Percentiles rank a stretch among this genome's conserved stretches.
These are phyloP conservation scores for Drosophila neonasuta DNA, from an alignment of 2,888 invertebrate genomes.

Conservation along the genomic window DNA sequence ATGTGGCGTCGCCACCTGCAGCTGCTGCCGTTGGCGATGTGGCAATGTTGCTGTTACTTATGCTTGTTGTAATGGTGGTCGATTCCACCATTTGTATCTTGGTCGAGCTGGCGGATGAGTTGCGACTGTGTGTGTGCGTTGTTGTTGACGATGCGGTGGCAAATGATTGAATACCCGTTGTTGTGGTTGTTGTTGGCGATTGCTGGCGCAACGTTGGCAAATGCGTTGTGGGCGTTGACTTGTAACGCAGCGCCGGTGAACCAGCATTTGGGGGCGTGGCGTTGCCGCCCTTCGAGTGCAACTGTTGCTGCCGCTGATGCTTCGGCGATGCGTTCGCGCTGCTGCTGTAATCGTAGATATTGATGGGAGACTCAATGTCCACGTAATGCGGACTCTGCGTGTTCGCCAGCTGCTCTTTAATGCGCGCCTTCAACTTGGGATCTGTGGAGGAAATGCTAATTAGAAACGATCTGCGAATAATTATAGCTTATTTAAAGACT, in stretches of 20 bases:
- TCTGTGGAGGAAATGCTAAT: constrained; percentile 83
- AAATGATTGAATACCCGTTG: constrained; percentile 28
- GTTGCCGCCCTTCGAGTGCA: constrained; percentile 46
- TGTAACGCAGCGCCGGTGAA: constrained; percentile 70
- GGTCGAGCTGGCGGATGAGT: constrained; percentile 79
- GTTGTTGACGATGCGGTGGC: constrained; percentile 47
- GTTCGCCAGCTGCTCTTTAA: constrained; percentile 88
- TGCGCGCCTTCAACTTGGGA: constrained; percentile 92
- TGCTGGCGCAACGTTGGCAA: constrained; percentile 74
- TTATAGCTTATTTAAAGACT: constrained; percentile 75
- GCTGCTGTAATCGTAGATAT: constrained; percentile 82
- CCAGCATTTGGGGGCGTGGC: constrained; percentile 58
- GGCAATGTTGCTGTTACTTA: constrained; percentile 49
- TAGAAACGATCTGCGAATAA: background rate
- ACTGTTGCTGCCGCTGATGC: constrained; percentile 50
- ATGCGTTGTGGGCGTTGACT: constrained; percentile 72
- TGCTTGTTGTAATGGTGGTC: constrained; percentile 62
- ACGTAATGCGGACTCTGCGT: constrained; percentile 83
- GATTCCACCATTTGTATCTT: constrained; percentile 78
- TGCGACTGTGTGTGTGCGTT: constrained; percentile 75
- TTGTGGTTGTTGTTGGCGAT: constrained; percentile 50
- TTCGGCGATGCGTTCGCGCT: constrained; percentile 65
- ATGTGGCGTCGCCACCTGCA: constrained; percentile 64
- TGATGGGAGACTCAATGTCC: constrained; percentile 83
- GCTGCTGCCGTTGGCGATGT: constrained; percentile 50